phyloP scores from a whole-genome alignment of 2,113 vertebrate genomes.

The Capreolus pygargus region DNA sequence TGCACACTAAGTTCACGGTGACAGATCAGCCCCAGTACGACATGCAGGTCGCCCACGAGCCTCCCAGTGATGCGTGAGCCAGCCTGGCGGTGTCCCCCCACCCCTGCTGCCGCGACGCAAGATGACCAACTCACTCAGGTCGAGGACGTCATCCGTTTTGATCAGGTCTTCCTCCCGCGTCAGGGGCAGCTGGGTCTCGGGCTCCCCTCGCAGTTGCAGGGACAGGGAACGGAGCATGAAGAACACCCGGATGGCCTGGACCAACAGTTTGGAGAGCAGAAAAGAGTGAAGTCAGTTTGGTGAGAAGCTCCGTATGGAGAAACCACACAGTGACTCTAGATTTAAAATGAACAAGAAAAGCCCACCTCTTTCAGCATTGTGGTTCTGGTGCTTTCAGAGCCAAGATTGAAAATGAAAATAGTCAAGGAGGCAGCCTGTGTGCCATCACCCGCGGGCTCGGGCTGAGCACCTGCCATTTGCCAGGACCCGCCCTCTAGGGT shows the following conservation, averaged over 20 bases:
- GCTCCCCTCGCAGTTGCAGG: constrained; percentile 89
- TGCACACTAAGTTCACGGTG: accelerated
- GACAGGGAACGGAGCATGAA: constrained; percentile 96
- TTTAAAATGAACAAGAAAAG: not conserved
- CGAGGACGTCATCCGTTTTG: constrained; percentile 96
- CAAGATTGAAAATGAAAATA: not conserved
- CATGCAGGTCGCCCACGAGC: not conserved
- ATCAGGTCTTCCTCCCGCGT: constrained; percentile 96
- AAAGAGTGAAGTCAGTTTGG: not conserved
- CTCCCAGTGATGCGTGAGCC: not conserved
- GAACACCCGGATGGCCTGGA: constrained; percentile 96
- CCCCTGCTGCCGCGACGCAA: accelerated
- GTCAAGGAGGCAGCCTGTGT: not conserved
- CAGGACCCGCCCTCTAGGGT: not conserved
- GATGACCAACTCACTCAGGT: constrained; percentile 91
- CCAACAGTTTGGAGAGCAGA: constrained; percentile 7
- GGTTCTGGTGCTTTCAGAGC: not conserved
- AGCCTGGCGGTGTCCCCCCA: accelerated
- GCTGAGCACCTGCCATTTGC: not conserved
- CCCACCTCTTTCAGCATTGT: not conserved
- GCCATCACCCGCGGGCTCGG: not conserved
- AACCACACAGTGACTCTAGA: not conserved
- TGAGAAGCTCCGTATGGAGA: not conserved
- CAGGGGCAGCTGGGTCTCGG: constrained; percentile 94
- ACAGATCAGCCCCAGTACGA: not conserved